phyloP scores from a whole-genome alignment of 2,888 invertebrate genomes.

The Polia nebulosa region DNA sequence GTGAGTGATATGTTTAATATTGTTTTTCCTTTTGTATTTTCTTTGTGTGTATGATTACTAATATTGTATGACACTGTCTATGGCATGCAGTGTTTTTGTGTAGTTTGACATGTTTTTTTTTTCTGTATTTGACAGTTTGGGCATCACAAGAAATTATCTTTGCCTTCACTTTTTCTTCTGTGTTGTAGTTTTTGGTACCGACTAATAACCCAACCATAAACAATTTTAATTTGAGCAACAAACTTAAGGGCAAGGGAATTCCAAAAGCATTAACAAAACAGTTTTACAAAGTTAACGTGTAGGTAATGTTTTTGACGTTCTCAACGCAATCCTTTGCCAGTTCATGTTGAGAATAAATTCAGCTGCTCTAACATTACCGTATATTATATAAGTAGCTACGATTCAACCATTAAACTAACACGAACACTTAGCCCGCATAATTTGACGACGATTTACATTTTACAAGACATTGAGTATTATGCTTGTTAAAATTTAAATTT shows the following conservation, averaged over 20 bases:
- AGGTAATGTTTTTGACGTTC: slow-evolving; percentile 54
- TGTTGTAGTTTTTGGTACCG: slow-evolving; percentile 18
- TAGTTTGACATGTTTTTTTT: slow-evolving; percentile 46
- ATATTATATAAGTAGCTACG: slow-evolving; percentile 47
- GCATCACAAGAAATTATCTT: slow-evolving; percentile 15
- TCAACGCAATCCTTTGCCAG: slow-evolving; percentile 38
- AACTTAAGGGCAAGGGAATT: background rate
- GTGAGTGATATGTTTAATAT: slow-evolving; percentile 56
- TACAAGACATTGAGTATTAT: slow-evolving; percentile 34
- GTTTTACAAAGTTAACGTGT: slow-evolving; percentile 33
- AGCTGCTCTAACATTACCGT: slow-evolving; percentile 28
- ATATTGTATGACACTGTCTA: slow-evolving; percentile 63
- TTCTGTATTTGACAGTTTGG: slow-evolving; percentile 35
- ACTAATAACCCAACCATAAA: slow-evolving; percentile 31
- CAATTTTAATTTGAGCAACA: slow-evolving; percentile 1
- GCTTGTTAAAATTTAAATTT: slow-evolving; percentile 16
- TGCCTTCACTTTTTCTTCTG: slow-evolving; percentile 19
- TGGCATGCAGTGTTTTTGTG: slow-evolving; percentile 65
- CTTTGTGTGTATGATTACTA: slow-evolving; percentile 62
- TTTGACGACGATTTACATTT: slow-evolving; percentile 49
- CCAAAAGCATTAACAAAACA: slow-evolving; percentile 26
- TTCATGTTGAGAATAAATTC: slow-evolving; percentile 45
- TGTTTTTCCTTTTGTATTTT: slow-evolving; percentile 53
- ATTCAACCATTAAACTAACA: slow-evolving; percentile 56
- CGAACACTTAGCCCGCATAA: slow-evolving; percentile 45